Evolutionary conservation across 2,113 vertebrate genomes (phyloP).

Genomic region (Salvelinus alpinus): DNA sequence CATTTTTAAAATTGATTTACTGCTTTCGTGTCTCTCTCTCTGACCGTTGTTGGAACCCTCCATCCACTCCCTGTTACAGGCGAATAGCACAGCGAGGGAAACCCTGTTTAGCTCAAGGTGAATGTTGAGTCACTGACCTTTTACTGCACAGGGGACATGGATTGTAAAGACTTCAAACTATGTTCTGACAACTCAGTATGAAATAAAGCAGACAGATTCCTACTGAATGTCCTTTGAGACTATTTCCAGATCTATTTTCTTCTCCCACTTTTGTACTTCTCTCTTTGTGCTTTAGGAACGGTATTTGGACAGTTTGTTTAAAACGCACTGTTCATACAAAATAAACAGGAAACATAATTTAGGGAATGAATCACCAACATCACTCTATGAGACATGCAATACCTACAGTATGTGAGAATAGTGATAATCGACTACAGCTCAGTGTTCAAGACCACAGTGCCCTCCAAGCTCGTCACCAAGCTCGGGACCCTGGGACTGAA

Average conservation of each 20-base stretch:
- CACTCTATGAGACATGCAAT: too few relatives aligned
- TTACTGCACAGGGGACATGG: not conserved
- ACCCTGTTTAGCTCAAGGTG: not conserved
- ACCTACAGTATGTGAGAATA: too few relatives aligned
- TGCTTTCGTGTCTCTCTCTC: not conserved
- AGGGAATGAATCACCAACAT: not conserved
- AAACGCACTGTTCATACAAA: not conserved
- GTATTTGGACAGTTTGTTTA: too few relatives aligned
- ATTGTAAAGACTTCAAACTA: not conserved
- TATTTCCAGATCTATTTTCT: not conserved
- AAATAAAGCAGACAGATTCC: not conserved
- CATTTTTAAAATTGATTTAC: not conserved
- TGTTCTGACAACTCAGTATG: not conserved
- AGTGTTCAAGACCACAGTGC: too few relatives aligned
- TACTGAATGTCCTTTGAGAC: too few relatives aligned
- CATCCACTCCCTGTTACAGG: not conserved
- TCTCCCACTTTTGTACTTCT: not conserved
- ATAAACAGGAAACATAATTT: not conserved
- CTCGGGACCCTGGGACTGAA: too few relatives aligned
- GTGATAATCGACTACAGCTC: too few relatives aligned
- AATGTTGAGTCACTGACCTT: not conserved
- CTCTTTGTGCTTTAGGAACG: too few relatives aligned
- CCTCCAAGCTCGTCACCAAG: too few relatives aligned
- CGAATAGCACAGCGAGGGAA: not conserved
- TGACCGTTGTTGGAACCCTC: not conserved